Conservation (phyloP, 2,113 vertebrate genomes). For the Phyllostomus discolor region DNA sequence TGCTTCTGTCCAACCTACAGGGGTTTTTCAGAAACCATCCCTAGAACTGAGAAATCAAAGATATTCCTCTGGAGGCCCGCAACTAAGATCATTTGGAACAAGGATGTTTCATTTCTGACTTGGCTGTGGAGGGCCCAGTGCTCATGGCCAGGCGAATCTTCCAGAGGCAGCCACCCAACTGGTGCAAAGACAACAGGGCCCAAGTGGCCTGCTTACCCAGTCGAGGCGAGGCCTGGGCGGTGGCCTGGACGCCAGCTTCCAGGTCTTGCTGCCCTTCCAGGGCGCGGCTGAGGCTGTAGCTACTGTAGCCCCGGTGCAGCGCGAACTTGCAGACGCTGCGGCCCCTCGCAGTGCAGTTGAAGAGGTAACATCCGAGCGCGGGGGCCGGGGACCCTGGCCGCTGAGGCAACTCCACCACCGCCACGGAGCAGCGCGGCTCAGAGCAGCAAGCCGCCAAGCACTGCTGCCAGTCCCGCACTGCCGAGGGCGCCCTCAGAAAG, state of each 20-base stretch:
- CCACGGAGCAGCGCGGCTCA: conserved; percentile 88
- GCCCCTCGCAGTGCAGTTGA: conserved; percentile 88
- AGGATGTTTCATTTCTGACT: not conserved
- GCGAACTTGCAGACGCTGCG: conserved; percentile 90
- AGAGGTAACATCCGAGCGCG: conserved; percentile 87
- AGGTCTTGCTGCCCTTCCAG: not conserved
- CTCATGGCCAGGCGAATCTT: not conserved
- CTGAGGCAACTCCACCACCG: conserved; percentile 86
- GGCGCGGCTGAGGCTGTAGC: conserved; percentile 81
- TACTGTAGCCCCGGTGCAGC: conserved; percentile 87
- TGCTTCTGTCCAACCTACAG: not conserved
- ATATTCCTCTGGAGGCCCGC: not conserved
- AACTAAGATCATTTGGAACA: not conserved
- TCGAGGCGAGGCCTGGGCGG: not conserved
- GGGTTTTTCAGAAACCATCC: not conserved
- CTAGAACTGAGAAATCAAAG: not conserved
- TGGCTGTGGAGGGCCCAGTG: not conserved
- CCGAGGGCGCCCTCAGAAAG: conserved; percentile 87
- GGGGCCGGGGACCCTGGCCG: conserved; percentile 75
- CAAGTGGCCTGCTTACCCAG: conserved; percentile 30
- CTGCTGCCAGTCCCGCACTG: conserved; percentile 84
- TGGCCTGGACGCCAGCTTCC: not conserved
- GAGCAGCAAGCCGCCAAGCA: conserved; percentile 92
- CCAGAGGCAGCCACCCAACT: not conserved
- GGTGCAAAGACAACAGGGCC: not conserved